Conservation (phyloP, 2,888 invertebrate genomes). For the Lingula anatina region DNA sequence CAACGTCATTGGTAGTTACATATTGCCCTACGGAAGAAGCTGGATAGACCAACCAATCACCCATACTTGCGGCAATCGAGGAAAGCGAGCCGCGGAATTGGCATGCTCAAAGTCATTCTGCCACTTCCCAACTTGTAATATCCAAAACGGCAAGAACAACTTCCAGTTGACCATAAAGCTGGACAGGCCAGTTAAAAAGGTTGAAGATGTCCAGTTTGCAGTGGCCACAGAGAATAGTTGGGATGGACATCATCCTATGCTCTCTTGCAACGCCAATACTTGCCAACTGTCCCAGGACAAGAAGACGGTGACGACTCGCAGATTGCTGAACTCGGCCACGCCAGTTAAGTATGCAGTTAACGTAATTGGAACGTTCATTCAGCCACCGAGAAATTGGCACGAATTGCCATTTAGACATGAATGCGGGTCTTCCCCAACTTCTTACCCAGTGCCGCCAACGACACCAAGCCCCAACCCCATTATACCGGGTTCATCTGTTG, state of each 20-base stretch:
- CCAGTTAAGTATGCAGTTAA: no score
- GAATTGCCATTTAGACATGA: no score
- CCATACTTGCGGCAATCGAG: constrained; percentile 20
- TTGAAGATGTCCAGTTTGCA: constrained; percentile 25
- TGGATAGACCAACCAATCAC: constrained; percentile 24
- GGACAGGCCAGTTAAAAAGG: neutral
- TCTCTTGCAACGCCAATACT: constrained; percentile 11
- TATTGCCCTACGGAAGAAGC: constrained; percentile 21
- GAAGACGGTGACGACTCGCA: no score
- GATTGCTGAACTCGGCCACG: no score
- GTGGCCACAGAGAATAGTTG: constrained; percentile 14
- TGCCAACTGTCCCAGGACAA: no score
- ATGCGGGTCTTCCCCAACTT: no score
- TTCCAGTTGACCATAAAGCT: constrained; percentile 1
- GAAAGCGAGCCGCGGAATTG: no score
- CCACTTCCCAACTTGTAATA: constrained; percentile 2
- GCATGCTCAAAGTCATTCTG: constrained; percentile 1
- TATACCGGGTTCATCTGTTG: no score
- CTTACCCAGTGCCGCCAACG: no score
- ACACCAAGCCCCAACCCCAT: no score
- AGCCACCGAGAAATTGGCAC: no score
- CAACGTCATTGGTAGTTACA: constrained; percentile 32
- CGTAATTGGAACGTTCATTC: no score
- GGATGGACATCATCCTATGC: constrained; percentile 17
- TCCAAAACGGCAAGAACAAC: neutral